Evolutionary conservation across 2,797 vertebrate species (phyloP), one percentile per base, ranked within the genome.

Genomic region (Oryzias sinensis): DNA sequence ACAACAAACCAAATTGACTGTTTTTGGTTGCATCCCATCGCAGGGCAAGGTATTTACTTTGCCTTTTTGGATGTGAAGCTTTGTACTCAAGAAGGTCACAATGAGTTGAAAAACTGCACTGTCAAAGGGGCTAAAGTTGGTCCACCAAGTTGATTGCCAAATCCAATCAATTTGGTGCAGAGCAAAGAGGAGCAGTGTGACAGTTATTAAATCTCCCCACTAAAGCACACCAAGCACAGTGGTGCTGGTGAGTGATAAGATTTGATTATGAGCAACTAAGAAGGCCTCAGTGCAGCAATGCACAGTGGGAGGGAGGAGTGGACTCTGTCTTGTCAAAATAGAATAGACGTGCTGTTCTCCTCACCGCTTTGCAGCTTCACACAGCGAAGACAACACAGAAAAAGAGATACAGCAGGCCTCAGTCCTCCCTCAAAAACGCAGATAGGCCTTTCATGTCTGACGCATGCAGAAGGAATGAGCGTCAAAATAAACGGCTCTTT

Each of bases 401-500:
- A 65, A 44, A 64, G 56, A 82, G 50, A 60, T 52, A 56, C 4
- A 72, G 53, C 53, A 62, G 65, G 41, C 55, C 17, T 42, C 43
- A n/a, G 51, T 53, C 42, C 55, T 46, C 37, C 49, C 59, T 60
- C 45, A 53, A 75, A 81, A 62, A 65, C 15, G 18, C 72, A 79
- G 77, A 83, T 81, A 83, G 53, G 57, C 63, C 37, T 55, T 78
- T 75, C 59, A 76, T 53, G 68, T 74, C 61, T 87, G 85, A 88
- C 74, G 20, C 82, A 80, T 72, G 55, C 62, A 54, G 80, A 79
- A 88, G 76, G 86, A 88, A 90, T 74, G 76, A 51, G 41, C 24
- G 14, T 83, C 74, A 81, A 79, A 86, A 85, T 82, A 84, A 85
- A 82, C 67, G 50, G 62, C 74, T 83, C 57, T 79, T 81, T 80